Percentiles rank a stretch among this genome's conserved stretches.
phyloP scores from a whole-genome alignment of 23 tunicate genomes.

The Halocynthia aurantium region DNA sequence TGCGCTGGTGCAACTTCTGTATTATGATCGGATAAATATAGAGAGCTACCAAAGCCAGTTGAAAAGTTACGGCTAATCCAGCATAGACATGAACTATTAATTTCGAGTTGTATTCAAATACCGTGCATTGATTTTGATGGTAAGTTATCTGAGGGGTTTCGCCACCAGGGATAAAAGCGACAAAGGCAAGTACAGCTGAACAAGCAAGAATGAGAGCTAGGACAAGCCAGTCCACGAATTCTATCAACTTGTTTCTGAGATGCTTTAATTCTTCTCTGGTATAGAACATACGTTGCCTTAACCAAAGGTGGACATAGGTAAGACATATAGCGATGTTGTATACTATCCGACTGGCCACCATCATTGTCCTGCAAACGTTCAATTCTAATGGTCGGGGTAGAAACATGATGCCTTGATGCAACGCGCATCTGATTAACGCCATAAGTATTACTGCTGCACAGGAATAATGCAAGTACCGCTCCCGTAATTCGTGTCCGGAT shows the following conservation, averaged over 20 bases:
- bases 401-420: conserved; percentile 21
- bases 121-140: conserved; percentile 17
- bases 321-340: conserved; percentile 24
- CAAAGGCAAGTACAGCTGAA: conserved; percentile 8
- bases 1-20: neutral
- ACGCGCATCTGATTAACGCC: conserved; percentile 22
- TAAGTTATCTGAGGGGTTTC: conserved; percentile 6
- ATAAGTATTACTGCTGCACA: conserved; percentile 21
- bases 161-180: conserved; percentile 13
- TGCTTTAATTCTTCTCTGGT: conserved; percentile 15
- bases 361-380: conserved; percentile 7
- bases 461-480: conserved; percentile 25
- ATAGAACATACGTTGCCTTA: conserved; percentile 19
- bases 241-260: neutral
- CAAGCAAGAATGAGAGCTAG: neutral
- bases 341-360: conserved; percentile 13
- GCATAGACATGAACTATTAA: conserved; percentile 8
- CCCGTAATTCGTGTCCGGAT: conserved; percentile 11
- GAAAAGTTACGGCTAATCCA: conserved; percentile 17
- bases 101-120: conserved; percentile 23
- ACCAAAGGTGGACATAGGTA: conserved; percentile 27
- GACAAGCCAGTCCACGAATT: conserved; percentile 17
- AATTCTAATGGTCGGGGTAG: conserved; percentile 1
- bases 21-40: conserved; percentile 24
- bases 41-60: conserved; percentile 23